Evolutionary conservation across 2,797 vertebrate species (phyloP), one percentile per base, ranked within the genome.

Genomic region (Peromyscus aztecus): DNA sequence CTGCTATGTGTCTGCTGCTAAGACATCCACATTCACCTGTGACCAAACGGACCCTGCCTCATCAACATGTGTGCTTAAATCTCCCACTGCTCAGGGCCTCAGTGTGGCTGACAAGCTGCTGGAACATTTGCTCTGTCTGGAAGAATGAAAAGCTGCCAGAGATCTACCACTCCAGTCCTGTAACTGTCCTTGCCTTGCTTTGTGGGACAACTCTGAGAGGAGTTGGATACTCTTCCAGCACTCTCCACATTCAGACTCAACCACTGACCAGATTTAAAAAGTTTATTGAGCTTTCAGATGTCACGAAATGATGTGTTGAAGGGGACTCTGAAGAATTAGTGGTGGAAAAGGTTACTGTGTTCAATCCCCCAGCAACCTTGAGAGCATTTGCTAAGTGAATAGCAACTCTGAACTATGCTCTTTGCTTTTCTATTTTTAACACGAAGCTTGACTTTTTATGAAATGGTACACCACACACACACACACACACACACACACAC

Each of bases 371-470:
- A 43, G 91, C 57, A 61, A 80, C 43, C 85, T 63, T 40, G 73
- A 76, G 78, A 82, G 78, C 63, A 76, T 83, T 85, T 95, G 88
- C 89, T 93, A 83, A 91, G 85, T 81, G 89, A 94, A 83, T 6
- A 94, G 31, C 37, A 89, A 63, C 40, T 85, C 77, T 52, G 65
- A 96, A 77, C 77, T n/a, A 43, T 19, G 24, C 24, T 16, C 69
- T 95, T 82, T 82, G 40, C 46, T 92, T 95, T 94, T 88, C 85
- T 96, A 67, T 71, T 92, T 93, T 97, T 89, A 92, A 96, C 23
- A 76, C 34, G 69, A 89, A 94, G 90, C 87, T 43, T 73, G 75
- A 90, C 59, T n/a, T 91, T 94, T 67, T 65, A 46, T 93, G 71
- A 75, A 91, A 78, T 77, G 9, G 27, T 24, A 61, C 4, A 16